A percentile compares a stretch with the other conserved stretches of the same genome.
These are phyloP conservation scores for Solenodon paradoxus DNA, from an alignment of 2,113 vertebrate genomes.

Conservation along the genomic window DNA sequence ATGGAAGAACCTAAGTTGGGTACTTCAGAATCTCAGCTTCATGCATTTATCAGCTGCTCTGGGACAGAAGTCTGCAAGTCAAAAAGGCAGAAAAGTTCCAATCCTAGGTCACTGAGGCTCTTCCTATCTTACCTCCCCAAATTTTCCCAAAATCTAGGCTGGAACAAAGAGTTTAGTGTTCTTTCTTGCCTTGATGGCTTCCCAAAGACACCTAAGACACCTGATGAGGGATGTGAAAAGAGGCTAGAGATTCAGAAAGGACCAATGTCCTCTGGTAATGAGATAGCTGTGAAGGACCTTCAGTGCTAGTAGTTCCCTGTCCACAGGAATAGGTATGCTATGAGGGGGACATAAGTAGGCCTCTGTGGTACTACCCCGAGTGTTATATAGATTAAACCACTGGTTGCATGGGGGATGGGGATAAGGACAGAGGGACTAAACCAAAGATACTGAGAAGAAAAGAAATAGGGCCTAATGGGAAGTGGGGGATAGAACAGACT, in stretches of 20 bases:
- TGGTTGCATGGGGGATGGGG: background rate
- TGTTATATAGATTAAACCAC: slow-evolving; percentile 39
- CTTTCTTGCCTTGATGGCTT: slow-evolving; percentile 51
- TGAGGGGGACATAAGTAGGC: background rate
- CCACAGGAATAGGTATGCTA: slow-evolving; percentile 23
- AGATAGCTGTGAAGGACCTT: slow-evolving; percentile 40
- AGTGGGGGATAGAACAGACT: background rate
- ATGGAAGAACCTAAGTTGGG: slow-evolving; percentile 50
- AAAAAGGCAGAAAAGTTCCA: slow-evolving; percentile 19
- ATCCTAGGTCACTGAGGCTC: slow-evolving; percentile 8
- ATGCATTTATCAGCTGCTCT: slow-evolving; percentile 53
- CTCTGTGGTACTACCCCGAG: slow-evolving; percentile 51
- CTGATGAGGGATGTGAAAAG: slow-evolving; percentile 19
- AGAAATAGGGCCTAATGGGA: slow-evolving; percentile 33
- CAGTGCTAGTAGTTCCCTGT: slow-evolving; percentile 35
- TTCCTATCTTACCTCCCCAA: background rate
- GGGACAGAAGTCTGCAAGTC: slow-evolving; percentile 46
- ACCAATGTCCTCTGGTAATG: background rate
- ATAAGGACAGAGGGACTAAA: background rate
- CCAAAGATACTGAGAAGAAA: slow-evolving; percentile 28
- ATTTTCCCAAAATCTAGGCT: slow-evolving; percentile 22
- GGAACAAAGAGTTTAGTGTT: slow-evolving; percentile 44
- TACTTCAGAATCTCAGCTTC: slow-evolving; percentile 47
- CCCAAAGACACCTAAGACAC: slow-evolving; percentile 42
- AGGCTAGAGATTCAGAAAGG: slow-evolving; percentile 46